These are phyloP conservation scores for Platichthys stellatus DNA, from an alignment of 2,113 vertebrate genomes.

Conservation along the genomic window DNA sequence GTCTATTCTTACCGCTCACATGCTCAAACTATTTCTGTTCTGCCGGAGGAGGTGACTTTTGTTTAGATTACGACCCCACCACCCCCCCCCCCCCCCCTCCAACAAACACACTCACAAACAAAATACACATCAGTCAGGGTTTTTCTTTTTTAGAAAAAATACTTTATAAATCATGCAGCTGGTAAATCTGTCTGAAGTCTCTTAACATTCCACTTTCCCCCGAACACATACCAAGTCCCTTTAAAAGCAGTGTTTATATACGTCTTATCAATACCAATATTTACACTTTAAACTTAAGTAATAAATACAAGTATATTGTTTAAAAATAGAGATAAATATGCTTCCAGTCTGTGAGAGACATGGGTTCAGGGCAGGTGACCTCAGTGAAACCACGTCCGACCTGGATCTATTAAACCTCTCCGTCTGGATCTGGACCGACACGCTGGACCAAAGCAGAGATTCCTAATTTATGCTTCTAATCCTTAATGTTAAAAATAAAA, in stretches of 20 bases:
- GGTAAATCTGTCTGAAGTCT: slow-evolving; percentile 53
- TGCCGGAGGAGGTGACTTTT: neutral
- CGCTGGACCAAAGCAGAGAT: too few relatives aligned
- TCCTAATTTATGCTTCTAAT: too few relatives aligned
- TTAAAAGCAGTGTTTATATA: slow-evolving; percentile 38
- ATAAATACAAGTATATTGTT: slow-evolving; percentile 79
- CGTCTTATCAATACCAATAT: slow-evolving; percentile 55
- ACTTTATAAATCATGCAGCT: slow-evolving; percentile 82
- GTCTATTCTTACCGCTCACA: slow-evolving; percentile 64
- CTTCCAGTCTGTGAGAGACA: slow-evolving; percentile 15
- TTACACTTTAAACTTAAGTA: slow-evolving; percentile 73
- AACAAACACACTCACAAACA: slow-evolving; percentile 1
- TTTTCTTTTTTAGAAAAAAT: slow-evolving; percentile 76
- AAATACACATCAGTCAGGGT: neutral
- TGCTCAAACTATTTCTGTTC: slow-evolving; percentile 55
- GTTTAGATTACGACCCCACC: too few relatives aligned
- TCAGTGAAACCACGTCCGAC: slow-evolving; percentile 33
- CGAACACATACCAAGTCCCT: slow-evolving; percentile 13
- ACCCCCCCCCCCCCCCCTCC: neutral
- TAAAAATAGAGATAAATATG: slow-evolving; percentile 70
- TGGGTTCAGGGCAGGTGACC: slow-evolving; percentile 10
- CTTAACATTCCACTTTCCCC: slow-evolving; percentile 21
- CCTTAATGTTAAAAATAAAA: too few relatives aligned
- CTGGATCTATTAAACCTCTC: neutral
- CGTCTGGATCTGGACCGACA: too few relatives aligned